These are phyloP conservation scores for Macrosiphum euphorbiae DNA, from an alignment of 2,888 invertebrate genomes.

Conservation along the genomic window DNA sequence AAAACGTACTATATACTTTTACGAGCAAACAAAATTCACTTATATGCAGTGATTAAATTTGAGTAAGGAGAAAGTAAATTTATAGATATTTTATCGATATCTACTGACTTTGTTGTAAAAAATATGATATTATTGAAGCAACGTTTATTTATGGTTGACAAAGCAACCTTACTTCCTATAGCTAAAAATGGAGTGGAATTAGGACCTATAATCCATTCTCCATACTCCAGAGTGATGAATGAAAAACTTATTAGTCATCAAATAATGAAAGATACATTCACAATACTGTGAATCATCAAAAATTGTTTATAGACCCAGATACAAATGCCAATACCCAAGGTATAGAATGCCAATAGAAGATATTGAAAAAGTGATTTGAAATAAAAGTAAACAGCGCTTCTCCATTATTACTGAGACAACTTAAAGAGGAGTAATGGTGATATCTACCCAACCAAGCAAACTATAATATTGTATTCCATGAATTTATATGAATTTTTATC, in stretches of 20 bases:
- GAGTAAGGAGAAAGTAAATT: too few relatives aligned
- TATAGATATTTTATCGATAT: too few relatives aligned
- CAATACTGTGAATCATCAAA: conserved; percentile 24
- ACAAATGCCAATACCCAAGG: conserved; percentile 11
- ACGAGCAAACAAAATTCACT: too few relatives aligned
- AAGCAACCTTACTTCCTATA: not conserved
- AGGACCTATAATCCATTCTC: not conserved
- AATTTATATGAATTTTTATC: not conserved
- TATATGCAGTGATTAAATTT: too few relatives aligned
- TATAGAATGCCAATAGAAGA: not conserved
- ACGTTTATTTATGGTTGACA: not conserved
- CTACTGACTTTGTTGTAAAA: not conserved
- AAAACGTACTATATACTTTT: too few relatives aligned
- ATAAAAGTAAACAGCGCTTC: not conserved
- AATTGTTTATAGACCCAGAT: not conserved
- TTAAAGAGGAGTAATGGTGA: not conserved
- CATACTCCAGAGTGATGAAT: not conserved
- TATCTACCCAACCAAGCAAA: not conserved
- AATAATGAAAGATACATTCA: not conserved
- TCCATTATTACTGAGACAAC: not conserved
- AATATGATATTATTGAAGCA: not conserved
- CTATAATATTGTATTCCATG: not conserved
- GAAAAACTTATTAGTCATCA: not conserved
- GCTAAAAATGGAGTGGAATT: not conserved
- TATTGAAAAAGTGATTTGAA: not conserved